phyloP scores from a whole-genome alignment of 2,113 vertebrate species.

The Scalopus aquaticus region DNA sequence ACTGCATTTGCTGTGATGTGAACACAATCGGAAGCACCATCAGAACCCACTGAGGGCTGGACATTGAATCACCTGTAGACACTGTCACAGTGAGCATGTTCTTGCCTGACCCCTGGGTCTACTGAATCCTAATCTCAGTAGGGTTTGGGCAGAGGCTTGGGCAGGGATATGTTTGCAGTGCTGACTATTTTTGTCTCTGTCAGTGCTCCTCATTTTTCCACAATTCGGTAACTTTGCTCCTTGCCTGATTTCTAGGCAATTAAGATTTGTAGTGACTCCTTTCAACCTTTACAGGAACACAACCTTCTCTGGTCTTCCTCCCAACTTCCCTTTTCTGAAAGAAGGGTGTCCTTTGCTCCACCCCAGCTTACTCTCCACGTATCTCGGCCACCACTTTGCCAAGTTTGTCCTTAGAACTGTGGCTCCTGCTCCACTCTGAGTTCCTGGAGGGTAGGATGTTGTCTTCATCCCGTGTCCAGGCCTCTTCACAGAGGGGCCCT shows the following conservation, averaged over 20 bases:
- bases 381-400: no score
- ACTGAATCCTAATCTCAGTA: neutral
- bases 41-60: neutral
- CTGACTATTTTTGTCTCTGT: neutral
- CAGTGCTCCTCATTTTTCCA: neutral
- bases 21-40: neutral
- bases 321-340: neutral
- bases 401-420: neutral
- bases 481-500: neutral
- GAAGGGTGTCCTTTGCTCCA: accelerated
- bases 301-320: neutral
- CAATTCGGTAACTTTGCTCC: neutral
- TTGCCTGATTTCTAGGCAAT: neutral
- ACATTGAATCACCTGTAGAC: neutral
- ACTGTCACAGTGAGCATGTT: neutral
- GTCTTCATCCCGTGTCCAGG: neutral
- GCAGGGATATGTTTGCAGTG: neutral
- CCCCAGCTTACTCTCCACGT: accelerated
- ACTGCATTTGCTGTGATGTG: neutral
- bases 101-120: neutral
- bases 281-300: neutral
- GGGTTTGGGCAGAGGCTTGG: neutral
- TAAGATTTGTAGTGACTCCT: neutral
- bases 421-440: neutral
- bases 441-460: neutral